phyloP scores from a whole-genome alignment of 2,113 vertebrate genomes.

The Neodontobutis hainanensis region DNA sequence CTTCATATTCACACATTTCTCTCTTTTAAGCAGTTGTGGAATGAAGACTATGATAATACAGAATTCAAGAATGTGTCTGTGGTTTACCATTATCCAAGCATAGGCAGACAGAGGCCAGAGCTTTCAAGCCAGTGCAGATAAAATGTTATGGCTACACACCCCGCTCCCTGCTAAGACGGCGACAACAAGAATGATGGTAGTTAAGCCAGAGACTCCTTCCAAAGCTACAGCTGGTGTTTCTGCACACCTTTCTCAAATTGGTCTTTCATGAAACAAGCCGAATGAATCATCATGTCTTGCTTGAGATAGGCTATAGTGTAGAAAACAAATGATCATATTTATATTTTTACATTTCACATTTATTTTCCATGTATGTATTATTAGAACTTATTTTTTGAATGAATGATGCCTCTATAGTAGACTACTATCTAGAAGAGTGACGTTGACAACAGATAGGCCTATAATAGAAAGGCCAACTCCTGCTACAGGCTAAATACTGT shows the following conservation, averaged over 20 bases:
- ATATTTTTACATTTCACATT: too few relatives aligned
- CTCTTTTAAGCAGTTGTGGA: slow-evolving; percentile 46
- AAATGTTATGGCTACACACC: slow-evolving; percentile 59
- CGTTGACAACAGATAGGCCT: too few relatives aligned
- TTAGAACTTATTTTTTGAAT: too few relatives aligned
- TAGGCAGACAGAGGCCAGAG: slow-evolving; percentile 20
- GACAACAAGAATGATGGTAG: slow-evolving; percentile 34
- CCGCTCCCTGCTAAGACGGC: slow-evolving; percentile 27
- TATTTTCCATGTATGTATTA: too few relatives aligned
- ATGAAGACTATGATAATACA: slow-evolving; percentile 56
- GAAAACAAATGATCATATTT: too few relatives aligned
- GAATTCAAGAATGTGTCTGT: slow-evolving; percentile 56
- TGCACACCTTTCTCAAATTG: background rate
- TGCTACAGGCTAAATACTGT: too few relatives aligned
- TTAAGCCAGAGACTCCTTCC: slow-evolving; percentile 18
- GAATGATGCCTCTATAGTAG: too few relatives aligned
- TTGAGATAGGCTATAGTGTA: too few relatives aligned
- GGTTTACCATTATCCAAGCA: slow-evolving; percentile 37
- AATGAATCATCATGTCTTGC: background rate
- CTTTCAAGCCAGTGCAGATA: slow-evolving; percentile 20
- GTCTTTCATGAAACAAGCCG: too few relatives aligned
- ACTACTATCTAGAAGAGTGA: too few relatives aligned
- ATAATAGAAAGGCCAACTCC: too few relatives aligned
- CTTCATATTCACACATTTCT: slow-evolving; percentile 23
- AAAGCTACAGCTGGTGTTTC: background rate